These are phyloP conservation scores for Gymnodraco acuticeps DNA, from an alignment of 2,797 vertebrate genomes.

Conservation along the genomic window DNA sequence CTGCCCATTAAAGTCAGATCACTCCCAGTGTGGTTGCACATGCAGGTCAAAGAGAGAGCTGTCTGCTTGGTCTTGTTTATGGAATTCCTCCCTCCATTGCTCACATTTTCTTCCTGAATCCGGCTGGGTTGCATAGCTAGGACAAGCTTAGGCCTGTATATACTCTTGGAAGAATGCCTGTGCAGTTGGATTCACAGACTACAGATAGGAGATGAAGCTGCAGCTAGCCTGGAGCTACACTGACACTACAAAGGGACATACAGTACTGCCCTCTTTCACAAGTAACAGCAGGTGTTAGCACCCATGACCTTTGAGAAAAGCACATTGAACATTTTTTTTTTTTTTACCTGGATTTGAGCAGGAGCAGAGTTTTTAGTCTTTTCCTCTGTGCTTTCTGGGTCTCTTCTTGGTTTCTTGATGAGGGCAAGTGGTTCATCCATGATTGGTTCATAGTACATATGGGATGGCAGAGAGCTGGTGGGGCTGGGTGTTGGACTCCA, in stretches of 20 bases:
- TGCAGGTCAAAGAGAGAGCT: conserved; percentile 76
- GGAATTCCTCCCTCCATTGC: conserved; percentile 85
- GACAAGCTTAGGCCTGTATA: conserved; percentile 81
- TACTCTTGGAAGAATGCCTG: conserved; percentile 50
- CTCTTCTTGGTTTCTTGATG: conserved; percentile 86
- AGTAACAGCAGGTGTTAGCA: neutral
- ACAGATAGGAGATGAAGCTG: conserved; percentile 58
- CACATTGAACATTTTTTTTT: neutral
- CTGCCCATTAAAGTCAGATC: conserved; percentile 47
- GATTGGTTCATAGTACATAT: conserved; percentile 78
- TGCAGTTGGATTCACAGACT: conserved; percentile 58
- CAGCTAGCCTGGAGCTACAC: conserved; percentile 68
- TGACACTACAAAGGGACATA: conserved; percentile 53
- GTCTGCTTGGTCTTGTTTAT: conserved; percentile 87
- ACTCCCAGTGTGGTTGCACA: conserved; percentile 55
- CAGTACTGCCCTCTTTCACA: conserved; percentile 18
- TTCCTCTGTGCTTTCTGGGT: conserved; percentile 69
- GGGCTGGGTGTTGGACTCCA: conserved; percentile 83
- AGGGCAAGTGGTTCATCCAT: conserved; percentile 87
- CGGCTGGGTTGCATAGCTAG: conserved; percentile 84
- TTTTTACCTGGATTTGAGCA: conserved; percentile 82
- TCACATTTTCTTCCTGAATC: conserved; percentile 86
- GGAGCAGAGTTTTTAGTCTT: conserved; percentile 63
- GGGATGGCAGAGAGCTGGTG: conserved; percentile 74
- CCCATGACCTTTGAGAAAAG: conserved; percentile 2